phyloP scores from a whole-genome alignment of 2,113 vertebrate genomes.

The Zapornia atra region DNA sequence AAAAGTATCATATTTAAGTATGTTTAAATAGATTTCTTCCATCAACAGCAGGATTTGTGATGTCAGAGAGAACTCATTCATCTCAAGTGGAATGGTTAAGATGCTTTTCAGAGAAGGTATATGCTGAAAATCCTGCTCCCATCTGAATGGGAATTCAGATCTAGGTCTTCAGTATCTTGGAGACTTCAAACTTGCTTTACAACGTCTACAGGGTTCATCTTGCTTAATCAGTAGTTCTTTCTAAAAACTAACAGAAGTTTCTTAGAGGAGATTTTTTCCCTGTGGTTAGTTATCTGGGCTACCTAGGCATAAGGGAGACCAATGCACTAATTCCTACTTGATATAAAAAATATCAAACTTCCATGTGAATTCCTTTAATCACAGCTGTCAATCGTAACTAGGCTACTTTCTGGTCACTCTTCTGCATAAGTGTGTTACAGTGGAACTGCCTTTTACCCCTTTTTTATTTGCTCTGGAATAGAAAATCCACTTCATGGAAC shows the following conservation, averaged over 20 bases:
- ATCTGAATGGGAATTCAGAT: background rate
- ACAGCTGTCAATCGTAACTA: background rate
- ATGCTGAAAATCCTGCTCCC: background rate
- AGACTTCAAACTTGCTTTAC: background rate
- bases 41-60: background rate
- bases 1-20: background rate
- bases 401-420: background rate
- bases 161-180: background rate
- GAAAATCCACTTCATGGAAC: background rate
- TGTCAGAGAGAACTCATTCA: background rate
- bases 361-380: background rate
- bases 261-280: background rate
- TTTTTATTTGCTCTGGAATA: background rate
- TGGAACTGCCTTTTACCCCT: background rate
- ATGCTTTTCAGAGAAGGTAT: background rate
- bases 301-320: background rate
- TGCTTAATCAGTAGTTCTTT: background rate
- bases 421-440: background rate
- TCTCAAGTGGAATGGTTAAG: background rate
- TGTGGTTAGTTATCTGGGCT: background rate
- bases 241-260: background rate
- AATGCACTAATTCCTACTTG: background rate
- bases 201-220: background rate
- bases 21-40: background rate
- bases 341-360: background rate